Percentiles rank a stretch among this genome's conserved stretches.
Evolutionary conservation across 2,888 invertebrate species (phyloP).

Genomic region (Leptopilina myrica): DNA sequence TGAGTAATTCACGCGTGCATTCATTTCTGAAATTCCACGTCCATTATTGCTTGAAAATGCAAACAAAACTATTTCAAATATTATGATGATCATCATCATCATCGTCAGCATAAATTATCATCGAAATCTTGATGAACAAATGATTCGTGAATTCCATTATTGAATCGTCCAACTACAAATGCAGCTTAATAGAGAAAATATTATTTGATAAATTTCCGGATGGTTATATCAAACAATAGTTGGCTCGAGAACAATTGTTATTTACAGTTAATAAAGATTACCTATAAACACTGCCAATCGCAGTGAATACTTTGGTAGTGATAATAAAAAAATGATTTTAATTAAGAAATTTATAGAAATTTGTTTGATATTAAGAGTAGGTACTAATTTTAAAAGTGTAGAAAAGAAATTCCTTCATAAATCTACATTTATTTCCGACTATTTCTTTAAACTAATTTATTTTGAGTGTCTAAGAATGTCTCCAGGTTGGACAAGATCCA

Average conservation of each 20-base stretch:
- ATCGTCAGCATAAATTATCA: background rate
- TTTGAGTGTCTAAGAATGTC: background rate
- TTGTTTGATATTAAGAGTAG: too few species aligned
- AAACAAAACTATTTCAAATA: slow-evolving; percentile 6
- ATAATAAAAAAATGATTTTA: too few species aligned
- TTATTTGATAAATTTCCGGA: background rate
- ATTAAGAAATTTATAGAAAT: too few species aligned
- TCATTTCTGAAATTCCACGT: slow-evolving; percentile 25
- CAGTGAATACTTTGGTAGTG: too few species aligned
- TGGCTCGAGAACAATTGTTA: background rate
- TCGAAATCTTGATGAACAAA: background rate
- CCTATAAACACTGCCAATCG: too few species aligned
- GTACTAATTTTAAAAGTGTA: background rate
- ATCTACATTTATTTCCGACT: background rate
- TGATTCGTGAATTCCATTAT: background rate
- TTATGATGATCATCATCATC: background rate
- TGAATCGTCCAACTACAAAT: background rate
- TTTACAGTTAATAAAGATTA: too few species aligned
- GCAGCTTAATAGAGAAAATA: background rate
- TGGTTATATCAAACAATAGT: background rate
- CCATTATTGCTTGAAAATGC: background rate
- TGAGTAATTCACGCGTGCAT: slow-evolving; percentile 48
- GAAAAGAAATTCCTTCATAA: background rate
- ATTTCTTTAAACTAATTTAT: slow-evolving; percentile 2
- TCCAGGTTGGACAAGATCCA: slow-evolving; percentile 16